Conservation (phyloP, 2,113 vertebrate genomes). For the Chionodraco myersi region DNA sequence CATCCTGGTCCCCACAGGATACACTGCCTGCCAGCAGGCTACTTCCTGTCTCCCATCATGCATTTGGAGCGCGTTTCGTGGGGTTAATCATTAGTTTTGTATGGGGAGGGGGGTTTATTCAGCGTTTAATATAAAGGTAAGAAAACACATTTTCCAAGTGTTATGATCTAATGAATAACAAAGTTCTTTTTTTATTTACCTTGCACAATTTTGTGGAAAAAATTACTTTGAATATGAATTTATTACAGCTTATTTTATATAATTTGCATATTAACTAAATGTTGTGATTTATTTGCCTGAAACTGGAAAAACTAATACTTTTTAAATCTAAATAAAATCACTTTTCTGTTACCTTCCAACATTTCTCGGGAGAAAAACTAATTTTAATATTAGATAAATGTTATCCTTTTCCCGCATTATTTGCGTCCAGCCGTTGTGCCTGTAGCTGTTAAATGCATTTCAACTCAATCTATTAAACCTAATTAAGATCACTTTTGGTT, state of each 20-base stretch:
- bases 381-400: no score
- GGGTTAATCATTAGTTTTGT: constrained; percentile 15
- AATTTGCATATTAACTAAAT: no score
- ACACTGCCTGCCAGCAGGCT: constrained; percentile 76
- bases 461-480: not conserved
- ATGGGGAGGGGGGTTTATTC: not conserved
- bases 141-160: constrained; percentile 10
- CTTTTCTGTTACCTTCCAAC: no score
- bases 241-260: no score
- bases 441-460: constrained; percentile 14
- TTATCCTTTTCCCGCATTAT: no score
- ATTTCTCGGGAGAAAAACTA: no score
- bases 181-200: no score
- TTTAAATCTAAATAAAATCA: no score
- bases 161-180: not conserved
- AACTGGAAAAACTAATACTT: no score
- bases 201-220: no score
- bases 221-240: no score
- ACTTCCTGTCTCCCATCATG: constrained; percentile 71
- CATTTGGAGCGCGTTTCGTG: constrained; percentile 74
- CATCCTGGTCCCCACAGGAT: constrained; percentile 82
- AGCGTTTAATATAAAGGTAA: constrained; percentile 46
- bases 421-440: not conserved
- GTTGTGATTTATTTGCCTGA: no score
- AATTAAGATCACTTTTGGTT: not conserved